Base-by-base conservation (phyloP, 1,140 invertebrate species). In the Tetramorium simillimum region DNA sequence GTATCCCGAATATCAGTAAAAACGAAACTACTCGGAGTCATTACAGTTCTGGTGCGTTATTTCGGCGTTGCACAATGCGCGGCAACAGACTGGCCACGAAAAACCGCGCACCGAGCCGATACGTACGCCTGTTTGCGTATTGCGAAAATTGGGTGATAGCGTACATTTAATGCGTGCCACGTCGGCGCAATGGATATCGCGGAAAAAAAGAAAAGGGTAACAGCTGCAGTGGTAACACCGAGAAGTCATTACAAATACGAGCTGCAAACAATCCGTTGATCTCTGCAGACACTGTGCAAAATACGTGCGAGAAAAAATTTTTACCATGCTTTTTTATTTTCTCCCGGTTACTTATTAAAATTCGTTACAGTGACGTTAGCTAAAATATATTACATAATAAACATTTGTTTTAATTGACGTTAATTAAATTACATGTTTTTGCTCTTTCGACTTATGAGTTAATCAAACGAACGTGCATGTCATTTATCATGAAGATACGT, bases 41-140 rank as follows among this genome's bases (percentile, higher is more conserved):
- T n/a, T 24, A 60, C 2, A 76, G 33, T 43, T 60, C 14, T 24
- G 9, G n/a, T 37, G 51, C n/a, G 53, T 58, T 75, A 58, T 40
- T 75, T 75, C 53, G 21, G 37, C 33, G 7, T 76, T 76, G 53
- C 73, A 60, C 73, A 76, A 60, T 43, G 7, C 53, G 3, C 7
- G n/a, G 53, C 37, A 16, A 76, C 43, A 7, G n/a, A 76, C n/a
- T 56, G 33, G 6, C 18, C 21, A 37, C n/a, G 37, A 76, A 76
- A 75, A 76, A 60, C 14, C 53, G 9, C 5, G 28, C 37, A 18
- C n/a, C 7, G n/a, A 21, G 1, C 3, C 53, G 12, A 40, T 73
- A 40, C 40, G 51, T 56, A n/a, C n/a, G 33, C 9, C 72, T 33
- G 18, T 75, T 75, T 37, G 24, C 18, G 49, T 40, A 7, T 75